Evolutionary conservation across 2,113 vertebrate genomes (phyloP).

Genomic region (Pavo muticus): DNA sequence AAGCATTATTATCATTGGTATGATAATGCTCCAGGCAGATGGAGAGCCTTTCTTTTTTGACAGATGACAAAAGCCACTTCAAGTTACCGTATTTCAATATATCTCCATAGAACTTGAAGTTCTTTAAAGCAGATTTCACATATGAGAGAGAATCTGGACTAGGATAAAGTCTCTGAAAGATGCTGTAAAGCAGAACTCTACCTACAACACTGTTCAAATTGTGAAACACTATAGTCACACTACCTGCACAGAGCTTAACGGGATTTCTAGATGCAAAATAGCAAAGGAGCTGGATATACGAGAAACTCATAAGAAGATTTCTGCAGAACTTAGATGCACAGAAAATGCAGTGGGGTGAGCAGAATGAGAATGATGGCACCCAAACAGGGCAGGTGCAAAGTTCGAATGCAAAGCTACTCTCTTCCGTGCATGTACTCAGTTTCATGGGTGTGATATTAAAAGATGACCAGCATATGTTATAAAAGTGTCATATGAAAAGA

Average conservation of each 20-base stretch:
- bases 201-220: neutral
- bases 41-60: neutral
- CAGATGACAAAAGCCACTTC: neutral
- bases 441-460: neutral
- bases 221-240: neutral
- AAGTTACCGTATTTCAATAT: neutral
- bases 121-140: conserved; percentile 1
- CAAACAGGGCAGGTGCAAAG: neutral
- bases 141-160: neutral
- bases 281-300: neutral
- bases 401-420: neutral
- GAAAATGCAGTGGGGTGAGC: neutral
- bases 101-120: neutral
- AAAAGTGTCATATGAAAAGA: neutral
- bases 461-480: neutral
- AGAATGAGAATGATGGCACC: neutral
- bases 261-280: neutral
- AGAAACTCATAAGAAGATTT: neutral
- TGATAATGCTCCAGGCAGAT: neutral
- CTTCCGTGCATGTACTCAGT: accelerated
- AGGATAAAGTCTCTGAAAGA: neutral
- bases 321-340: accelerated
- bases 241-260: neutral
- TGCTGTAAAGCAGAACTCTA: neutral
- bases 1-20: no score